Evolutionary conservation across 2,113 vertebrate species (phyloP).

Genomic region (Charina bottae): DNA sequence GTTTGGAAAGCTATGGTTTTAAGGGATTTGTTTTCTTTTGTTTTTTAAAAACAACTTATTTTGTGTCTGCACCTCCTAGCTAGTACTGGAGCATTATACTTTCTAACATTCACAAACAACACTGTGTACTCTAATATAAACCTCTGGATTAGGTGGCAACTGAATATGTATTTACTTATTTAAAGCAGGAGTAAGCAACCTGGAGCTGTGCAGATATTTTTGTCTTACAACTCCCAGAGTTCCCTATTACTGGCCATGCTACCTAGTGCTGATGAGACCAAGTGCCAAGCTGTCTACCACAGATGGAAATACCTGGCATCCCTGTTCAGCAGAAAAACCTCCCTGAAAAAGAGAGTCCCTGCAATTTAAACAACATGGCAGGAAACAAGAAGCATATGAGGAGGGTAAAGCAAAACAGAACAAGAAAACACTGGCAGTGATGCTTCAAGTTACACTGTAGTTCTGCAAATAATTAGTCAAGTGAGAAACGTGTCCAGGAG

Average conservation of each 20-base stretch:
- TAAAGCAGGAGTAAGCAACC: neutral
- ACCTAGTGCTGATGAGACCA: neutral
- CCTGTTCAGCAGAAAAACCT: neutral
- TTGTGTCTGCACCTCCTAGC: neutral
- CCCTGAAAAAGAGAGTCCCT: neutral
- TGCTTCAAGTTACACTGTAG: neutral
- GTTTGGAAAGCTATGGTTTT: no score
- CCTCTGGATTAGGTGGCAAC: neutral
- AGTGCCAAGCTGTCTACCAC: neutral
- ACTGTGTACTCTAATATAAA: neutral
- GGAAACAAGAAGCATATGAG: neutral
- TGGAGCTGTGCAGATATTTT: neutral
- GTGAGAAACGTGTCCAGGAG: neutral
- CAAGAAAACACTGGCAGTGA: neutral
- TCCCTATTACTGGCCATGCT: neutral
- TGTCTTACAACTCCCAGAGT: neutral
- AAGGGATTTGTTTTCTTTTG: neutral
- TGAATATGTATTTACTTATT: neutral
- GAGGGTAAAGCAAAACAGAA: neutral
- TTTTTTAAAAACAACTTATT: neutral
- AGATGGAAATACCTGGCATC: neutral
- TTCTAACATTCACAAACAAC: neutral
- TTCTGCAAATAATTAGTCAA: neutral
- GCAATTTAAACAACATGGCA: neutral
- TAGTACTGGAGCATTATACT: neutral